Conservation (phyloP, 2,888 invertebrate species). For the Yponomeuta malinellus region DNA sequence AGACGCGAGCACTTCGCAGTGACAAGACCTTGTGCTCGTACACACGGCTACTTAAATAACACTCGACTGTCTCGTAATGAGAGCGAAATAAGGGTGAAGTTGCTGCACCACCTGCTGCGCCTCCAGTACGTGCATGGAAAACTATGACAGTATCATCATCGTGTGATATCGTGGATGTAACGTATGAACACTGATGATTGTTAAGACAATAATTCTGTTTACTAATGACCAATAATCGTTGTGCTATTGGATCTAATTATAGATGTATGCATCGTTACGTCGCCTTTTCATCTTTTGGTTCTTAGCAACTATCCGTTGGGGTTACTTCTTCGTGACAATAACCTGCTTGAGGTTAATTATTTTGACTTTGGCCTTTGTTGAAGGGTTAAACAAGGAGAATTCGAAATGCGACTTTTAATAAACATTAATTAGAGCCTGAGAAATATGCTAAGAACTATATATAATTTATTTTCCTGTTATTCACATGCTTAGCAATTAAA, state of each 20-base stretch:
- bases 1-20: slow-evolving; percentile 23
- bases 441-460: too few species aligned
- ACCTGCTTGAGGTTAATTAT: too few species aligned
- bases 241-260: not conserved
- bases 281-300: not conserved
- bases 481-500: too few species aligned
- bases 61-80: not conserved
- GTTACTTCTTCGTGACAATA: too few species aligned
- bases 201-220: too few species aligned
- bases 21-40: slow-evolving; percentile 36
- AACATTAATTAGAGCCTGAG: too few species aligned
- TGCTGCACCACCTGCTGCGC: not conserved
- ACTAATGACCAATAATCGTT: not conserved
- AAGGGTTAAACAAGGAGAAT: too few species aligned
- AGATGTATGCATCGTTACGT: not conserved
- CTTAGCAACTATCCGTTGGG: not conserved
- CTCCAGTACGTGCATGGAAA: slow-evolving; percentile 13
- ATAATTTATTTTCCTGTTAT: too few species aligned
- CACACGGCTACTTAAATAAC: slow-evolving; percentile 4
- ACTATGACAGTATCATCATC: slow-evolving; percentile 7
- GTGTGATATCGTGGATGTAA: not conserved
- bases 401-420: too few species aligned
- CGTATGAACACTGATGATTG: not conserved
- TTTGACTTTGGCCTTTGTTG: too few species aligned
- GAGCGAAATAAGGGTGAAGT: not conserved